These are phyloP conservation scores for Chionoecetes opilio DNA, from an alignment of 1,140 invertebrate genomes.

Conservation along the genomic window DNA sequence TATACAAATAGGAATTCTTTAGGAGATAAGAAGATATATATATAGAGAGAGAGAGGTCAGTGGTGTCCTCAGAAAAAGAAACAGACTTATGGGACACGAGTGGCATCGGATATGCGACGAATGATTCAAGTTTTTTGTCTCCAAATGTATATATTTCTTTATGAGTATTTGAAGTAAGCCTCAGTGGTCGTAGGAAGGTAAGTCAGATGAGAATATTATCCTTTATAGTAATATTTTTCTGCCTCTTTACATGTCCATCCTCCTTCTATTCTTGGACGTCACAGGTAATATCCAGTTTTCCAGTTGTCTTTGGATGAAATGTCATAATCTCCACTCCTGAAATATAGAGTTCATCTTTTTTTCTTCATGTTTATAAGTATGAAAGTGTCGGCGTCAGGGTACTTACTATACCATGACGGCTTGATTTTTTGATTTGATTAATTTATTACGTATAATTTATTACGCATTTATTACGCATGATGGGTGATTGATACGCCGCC, in stretches of 20 bases:
- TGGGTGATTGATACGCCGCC: no score
- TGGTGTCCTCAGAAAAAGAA: background rate
- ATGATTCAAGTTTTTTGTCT: background rate
- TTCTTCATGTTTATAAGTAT: background rate
- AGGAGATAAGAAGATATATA: background rate
- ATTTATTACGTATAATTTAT: no score
- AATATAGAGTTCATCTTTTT: no score
- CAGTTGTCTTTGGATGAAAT: background rate
- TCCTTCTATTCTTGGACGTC: background rate
- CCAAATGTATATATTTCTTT: background rate
- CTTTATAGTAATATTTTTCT: background rate
- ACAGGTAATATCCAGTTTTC: background rate
- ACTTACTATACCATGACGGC: background rate
- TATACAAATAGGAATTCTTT: background rate
- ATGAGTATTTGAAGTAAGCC: background rate
- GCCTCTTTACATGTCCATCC: background rate
- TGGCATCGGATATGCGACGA: background rate
- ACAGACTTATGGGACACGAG: background rate
- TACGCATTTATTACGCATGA: no score
- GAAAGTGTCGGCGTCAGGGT: background rate
- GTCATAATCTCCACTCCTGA: background rate
- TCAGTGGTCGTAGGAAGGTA: conserved; percentile 3
- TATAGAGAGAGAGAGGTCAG: background rate
- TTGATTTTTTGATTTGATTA: no score
- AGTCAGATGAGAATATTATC: background rate